These are phyloP conservation scores for Apamea epomidion DNA, from an alignment of 2,888 invertebrate species.

Conservation along the genomic window DNA sequence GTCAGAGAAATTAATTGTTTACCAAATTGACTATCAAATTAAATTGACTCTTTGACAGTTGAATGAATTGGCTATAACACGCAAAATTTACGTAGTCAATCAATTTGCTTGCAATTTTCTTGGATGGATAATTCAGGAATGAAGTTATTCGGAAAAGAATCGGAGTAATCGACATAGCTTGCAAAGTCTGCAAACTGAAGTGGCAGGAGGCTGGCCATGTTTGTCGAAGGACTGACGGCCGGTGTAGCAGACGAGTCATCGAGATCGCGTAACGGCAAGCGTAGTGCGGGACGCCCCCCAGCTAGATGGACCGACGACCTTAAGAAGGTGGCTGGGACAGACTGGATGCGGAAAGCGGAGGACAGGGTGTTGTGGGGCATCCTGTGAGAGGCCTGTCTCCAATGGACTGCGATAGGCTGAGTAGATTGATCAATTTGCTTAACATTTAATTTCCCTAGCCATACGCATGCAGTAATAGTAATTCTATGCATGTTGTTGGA, in stretches of 20 bases:
- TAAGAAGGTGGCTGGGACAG: neutral
- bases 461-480: neutral
- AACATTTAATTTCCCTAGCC: neutral
- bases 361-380: neutral
- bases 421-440: neutral
- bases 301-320: neutral
- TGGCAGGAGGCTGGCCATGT: neutral
- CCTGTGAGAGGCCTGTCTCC: neutral
- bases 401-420: neutral
- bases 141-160: neutral
- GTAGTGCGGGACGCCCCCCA: neutral
- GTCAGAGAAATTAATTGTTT: neutral
- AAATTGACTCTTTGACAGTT: neutral
- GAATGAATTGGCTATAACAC: neutral
- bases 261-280: neutral
- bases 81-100: neutral
- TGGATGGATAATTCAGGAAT: neutral
- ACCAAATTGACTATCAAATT: neutral
- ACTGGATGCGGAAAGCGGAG: neutral
- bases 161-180: neutral
- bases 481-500: neutral
- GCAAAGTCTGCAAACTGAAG: neutral
- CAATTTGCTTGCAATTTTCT: neutral
- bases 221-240: neutral
- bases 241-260: neutral